These are phyloP conservation scores for Xenopus laevis DNA, from an alignment of 2,113 vertebrate species.

Conservation along the genomic window DNA sequence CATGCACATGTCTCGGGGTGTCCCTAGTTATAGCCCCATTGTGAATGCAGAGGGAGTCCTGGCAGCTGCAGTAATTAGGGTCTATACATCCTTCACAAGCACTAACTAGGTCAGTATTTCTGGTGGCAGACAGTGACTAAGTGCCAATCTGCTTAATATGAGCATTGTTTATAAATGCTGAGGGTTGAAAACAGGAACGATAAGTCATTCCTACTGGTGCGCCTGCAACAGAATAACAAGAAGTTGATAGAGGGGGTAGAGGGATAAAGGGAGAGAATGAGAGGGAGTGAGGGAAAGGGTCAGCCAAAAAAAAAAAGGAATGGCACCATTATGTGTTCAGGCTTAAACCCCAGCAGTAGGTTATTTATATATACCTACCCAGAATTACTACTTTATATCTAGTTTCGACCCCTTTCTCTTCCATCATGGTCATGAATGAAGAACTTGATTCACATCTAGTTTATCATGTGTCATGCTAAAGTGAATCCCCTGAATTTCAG, in stretches of 20 bases:
- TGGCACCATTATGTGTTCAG: background rate
- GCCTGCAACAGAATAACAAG: conserved; percentile 40
- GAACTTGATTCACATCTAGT: too few species aligned
- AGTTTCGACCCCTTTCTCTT: too few species aligned
- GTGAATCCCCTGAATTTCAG: too few species aligned
- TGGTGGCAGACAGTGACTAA: conserved; percentile 46
- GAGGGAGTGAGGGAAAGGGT: background rate
- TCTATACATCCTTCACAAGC: conserved; percentile 43
- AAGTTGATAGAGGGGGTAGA: conserved; percentile 24
- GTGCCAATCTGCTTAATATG: conserved; percentile 46
- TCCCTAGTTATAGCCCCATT: conserved; percentile 34
- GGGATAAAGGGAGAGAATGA: conserved; percentile 6
- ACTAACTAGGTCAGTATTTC: conserved; percentile 45
- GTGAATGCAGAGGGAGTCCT: conserved; percentile 38
- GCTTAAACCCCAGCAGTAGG: background rate
- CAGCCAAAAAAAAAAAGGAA: background rate
- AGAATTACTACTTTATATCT: too few species aligned
- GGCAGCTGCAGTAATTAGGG: conserved; percentile 45
- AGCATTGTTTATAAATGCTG: conserved; percentile 47
- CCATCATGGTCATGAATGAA: too few species aligned
- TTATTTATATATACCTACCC: too few species aligned
- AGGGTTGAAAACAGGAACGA: conserved; percentile 42
- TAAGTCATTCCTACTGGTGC: conserved; percentile 42
- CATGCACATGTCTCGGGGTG: conserved; percentile 27
- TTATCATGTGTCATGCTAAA: too few species aligned